These are phyloP conservation scores for Macroramphosus scolopax DNA, from an alignment of 2,797 vertebrate species.

Conservation along the genomic window DNA sequence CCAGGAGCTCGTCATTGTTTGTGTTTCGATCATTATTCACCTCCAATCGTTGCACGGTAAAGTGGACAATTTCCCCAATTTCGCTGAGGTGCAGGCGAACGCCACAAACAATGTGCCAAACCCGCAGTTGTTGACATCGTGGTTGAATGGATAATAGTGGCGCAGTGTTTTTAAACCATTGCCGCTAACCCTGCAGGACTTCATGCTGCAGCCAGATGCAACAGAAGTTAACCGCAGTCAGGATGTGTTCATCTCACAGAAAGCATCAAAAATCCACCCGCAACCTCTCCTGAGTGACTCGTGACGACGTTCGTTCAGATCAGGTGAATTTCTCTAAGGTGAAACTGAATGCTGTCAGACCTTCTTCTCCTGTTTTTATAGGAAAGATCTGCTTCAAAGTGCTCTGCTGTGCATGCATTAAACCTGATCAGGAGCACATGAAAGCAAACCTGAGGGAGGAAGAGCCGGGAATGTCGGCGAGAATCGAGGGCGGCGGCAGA, in stretches of 20 bases:
- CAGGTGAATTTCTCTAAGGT: conserved; percentile 1
- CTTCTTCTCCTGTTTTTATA: not conserved
- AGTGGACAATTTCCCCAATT: too few species aligned
- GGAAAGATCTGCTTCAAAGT: conserved; percentile 4
- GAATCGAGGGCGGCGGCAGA: not conserved
- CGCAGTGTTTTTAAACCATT: too few species aligned
- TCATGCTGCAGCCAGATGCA: too few species aligned
- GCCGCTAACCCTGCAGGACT: too few species aligned
- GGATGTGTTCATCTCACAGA: not conserved
- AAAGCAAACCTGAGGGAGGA: not conserved
- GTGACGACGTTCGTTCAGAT: too few species aligned
- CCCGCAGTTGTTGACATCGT: too few species aligned
- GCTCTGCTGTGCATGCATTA: conserved; percentile 1
- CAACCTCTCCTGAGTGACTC: not conserved
- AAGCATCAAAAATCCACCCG: not conserved
- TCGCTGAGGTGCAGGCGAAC: too few species aligned
- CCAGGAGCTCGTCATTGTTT: too few species aligned
- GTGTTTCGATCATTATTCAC: too few species aligned
- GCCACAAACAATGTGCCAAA: too few species aligned
- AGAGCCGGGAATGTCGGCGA: not conserved
- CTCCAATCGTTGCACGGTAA: too few species aligned
- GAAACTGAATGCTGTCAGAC: not conserved
- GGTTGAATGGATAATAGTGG: too few species aligned
- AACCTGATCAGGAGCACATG: not conserved
- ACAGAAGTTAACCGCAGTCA: not conserved